Evolutionary conservation across 2,113 vertebrate species (phyloP), one percentile per base, ranked within the genome.

Genomic region (Corynorhinus townsendii): DNA sequence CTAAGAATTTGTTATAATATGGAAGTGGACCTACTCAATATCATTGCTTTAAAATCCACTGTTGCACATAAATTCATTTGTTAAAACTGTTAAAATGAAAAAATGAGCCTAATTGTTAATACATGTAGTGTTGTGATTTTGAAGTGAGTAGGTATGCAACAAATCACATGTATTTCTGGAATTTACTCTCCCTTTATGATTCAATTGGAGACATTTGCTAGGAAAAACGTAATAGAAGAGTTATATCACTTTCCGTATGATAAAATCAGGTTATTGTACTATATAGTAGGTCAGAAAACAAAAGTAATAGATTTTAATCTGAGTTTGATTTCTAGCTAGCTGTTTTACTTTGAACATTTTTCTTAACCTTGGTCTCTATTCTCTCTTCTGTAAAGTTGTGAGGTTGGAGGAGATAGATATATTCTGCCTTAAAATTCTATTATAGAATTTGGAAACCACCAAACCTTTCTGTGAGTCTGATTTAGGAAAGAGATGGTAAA

Each of bases 371-470:
- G 12, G 33, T 89, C 47, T 93, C 47, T 83, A 62, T 66, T 75
- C 24, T 45, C 14, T 91, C 20, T 71, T 81, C n/a, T 73, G 15
- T 93, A 76, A 86, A 89, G 16, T 81, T 94, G 28, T 84, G 30
- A 80, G 54, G 11, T 71, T 75, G 7, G 62, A 81, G 17, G 45
- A 93, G 71, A 84, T 68, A 89, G 64, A 84, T 72, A 72, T 11
- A 94, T 40, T 96, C 35, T 81, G 4, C n/a, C 94, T 84, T 94
- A 93, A 94, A 95, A 81, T 93, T 92, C 52, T 76, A 15, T 89
- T 81, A 84, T 14, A 93, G 71, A 89, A 54, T 84, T 85, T 97
- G 85, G 91, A 95, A 90, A 93, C 11, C 52, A 79, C 43, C 73
- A 93, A 91, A 72, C 7, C 38, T 93, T 30, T 93, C 35, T 82